A percentile compares a stretch with the other conserved stretches of the same genome.
Evolutionary conservation across 2,888 invertebrate genomes (phyloP).

Genomic region (Morinoia aosen): DNA sequence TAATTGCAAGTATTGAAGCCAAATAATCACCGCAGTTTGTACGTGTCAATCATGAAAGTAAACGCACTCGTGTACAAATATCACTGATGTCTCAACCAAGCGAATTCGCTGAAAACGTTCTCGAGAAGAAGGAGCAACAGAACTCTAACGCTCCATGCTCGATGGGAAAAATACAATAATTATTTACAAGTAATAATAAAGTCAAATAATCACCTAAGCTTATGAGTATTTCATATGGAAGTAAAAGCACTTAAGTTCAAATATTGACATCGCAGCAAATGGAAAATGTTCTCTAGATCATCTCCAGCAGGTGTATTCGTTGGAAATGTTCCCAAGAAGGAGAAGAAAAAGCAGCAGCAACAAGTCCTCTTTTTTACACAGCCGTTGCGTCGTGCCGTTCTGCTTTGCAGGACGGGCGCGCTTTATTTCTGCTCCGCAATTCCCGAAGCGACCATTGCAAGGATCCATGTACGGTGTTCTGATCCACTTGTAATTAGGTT

Average conservation of each 20-base stretch:
- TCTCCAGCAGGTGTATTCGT: not conserved
- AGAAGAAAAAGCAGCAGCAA: not conserved
- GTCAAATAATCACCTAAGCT: too few species aligned
- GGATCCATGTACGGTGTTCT: not conserved
- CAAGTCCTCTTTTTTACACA: not conserved
- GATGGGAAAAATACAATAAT: too few species aligned
- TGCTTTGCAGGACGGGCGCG: not conserved
- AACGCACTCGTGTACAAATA: not conserved
- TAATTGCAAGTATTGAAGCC: not conserved
- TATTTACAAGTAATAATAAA: too few species aligned
- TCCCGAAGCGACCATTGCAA: not conserved
- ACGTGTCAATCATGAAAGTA: not conserved
- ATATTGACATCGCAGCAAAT: too few species aligned
- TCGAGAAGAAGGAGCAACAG: not conserved
- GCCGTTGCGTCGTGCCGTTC: not conserved
- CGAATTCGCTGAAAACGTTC: not conserved
- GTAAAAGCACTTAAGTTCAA: too few species aligned
- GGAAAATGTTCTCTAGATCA: too few species aligned
- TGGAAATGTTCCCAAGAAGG: not conserved
- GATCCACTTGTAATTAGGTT: not conserved
- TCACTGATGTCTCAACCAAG: not conserved
- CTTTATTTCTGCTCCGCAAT: not conserved
- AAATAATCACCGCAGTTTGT: not conserved
- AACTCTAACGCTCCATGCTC: too few species aligned
- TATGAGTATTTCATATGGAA: too few species aligned